Conservation (phyloP, 2,888 invertebrate genomes). For the Stenurella melanura region DNA sequence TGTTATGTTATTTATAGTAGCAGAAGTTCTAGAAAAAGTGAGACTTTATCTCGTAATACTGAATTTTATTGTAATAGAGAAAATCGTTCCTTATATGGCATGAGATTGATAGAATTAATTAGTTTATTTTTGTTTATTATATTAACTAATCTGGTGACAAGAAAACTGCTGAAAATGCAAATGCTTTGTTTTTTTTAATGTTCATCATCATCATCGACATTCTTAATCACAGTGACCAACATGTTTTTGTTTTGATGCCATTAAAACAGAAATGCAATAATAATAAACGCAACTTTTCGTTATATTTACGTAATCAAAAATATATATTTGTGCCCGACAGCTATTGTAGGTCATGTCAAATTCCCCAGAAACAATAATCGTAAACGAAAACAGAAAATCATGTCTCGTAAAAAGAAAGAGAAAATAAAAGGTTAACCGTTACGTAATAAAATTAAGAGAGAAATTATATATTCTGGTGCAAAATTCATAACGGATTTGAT, state of each 20-base stretch:
- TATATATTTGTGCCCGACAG: not conserved
- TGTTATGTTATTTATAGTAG: no score
- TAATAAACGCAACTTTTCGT: not conserved
- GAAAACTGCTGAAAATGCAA: no score
- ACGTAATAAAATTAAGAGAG: conserved; percentile 49
- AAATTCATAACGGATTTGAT: conserved; percentile 47
- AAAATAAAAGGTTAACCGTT: conserved; percentile 51
- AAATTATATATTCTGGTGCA: conserved; percentile 46
- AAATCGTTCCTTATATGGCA: no score
- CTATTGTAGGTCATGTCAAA: not conserved
- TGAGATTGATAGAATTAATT: no score
- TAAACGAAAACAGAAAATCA: conserved; percentile 1
- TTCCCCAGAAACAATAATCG: not conserved
- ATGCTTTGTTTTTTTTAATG: not conserved
- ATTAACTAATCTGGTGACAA: no score
- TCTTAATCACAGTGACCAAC: not conserved
- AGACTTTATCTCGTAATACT: no score
- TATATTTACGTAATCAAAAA: not conserved
- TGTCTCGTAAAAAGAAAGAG: conserved; percentile 48
- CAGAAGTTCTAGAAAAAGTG: no score
- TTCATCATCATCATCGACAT: not conserved
- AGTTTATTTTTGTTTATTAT: no score
- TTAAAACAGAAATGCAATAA: not conserved
- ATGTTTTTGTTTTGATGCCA: not conserved
- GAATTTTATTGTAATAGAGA: no score